Percentiles rank a stretch among this genome's conserved stretches.
Evolutionary conservation across 1,140 invertebrate species (phyloP).

Genomic region (Cheumatopsyche charites): DNA sequence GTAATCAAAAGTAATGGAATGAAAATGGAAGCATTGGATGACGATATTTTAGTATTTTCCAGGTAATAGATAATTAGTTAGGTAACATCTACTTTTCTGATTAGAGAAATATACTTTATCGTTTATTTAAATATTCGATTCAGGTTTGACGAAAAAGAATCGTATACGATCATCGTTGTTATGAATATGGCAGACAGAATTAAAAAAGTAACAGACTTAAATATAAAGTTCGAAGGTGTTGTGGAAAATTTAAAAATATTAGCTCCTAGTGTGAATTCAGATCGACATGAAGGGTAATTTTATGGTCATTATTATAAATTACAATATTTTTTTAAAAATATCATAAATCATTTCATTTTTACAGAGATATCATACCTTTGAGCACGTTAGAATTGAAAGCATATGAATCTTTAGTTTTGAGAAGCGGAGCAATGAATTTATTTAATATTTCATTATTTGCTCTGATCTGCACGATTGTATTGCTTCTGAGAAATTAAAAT

Average conservation of each 20-base stretch:
- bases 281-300: neutral
- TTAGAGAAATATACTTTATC: neutral
- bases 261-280: neutral
- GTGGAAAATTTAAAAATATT: neutral
- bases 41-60: constrained; percentile 7
- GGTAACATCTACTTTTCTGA: neutral
- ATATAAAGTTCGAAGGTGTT: neutral
- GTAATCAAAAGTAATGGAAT: neutral
- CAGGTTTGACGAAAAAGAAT: neutral
- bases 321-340: neutral
- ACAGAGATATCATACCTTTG: neutral
- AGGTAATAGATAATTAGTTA: constrained; percentile 17
- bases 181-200: neutral
- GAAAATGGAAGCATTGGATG: constrained; percentile 16
- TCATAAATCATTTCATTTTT: neutral
- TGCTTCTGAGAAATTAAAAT: too few species aligned
- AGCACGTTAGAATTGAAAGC: neutral
- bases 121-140: neutral
- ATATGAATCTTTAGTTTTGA: constrained; percentile 11
- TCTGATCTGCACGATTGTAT: too few species aligned
- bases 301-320: neutral
- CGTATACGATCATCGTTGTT: neutral
- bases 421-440: neutral
- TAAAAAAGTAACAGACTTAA: neutral
- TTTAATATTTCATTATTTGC: too few species aligned